Evolutionary conservation across 2,888 invertebrate genomes (phyloP), one percentile per base, ranked within the genome.

Genomic region (Acanthococcus lagerstroemiae): DNA sequence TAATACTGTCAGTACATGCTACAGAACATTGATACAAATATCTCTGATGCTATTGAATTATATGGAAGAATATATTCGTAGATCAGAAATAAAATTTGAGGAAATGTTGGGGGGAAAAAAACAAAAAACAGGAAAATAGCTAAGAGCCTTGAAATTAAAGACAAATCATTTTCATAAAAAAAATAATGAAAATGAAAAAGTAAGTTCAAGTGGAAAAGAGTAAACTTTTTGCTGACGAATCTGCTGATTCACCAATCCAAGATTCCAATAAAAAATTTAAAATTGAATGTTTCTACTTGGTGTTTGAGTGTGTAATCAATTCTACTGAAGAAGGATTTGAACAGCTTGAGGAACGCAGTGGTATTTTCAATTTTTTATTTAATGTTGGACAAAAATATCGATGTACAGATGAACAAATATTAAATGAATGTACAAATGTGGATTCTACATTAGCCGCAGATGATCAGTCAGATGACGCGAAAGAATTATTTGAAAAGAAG

Each of bases 381-480:
- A 46, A 46, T 24, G 4, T 45, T 24, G 24, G 46, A 5, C 30
- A 45, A 24, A 22, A 45, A 58, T n/a, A n/a, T n/a, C n/a, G n/a
- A n/a, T n/a, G n/a, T n/a, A n/a, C n/a, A n/a, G n/a, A n/a, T 25
- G 45, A 58, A 44, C 46, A 25, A 58, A 44, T 24, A n/a, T n/a
- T 21, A 48, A 46, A 60, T 46, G 19, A 60, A 21, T 50, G 27
- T 7, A 24, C 45, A 48, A 26, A 60, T 57, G 12, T 57, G 22
- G 24, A 57, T 6, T 24, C 45, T 25, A 22, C 22, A 44, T 22
- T 57, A 44, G 24, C 22, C 9, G 45, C 37, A n/a, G 55, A 26
- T 21, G n/a, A 57, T 44, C 21, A 57, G 19, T 46, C 45, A 60
- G 58, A 60, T n/a, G n/a, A n/a, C n/a, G n/a, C n/a, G n/a, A 37